Percentiles rank a stretch among this genome's conserved stretches.
phyloP scores from a whole-genome alignment of 2,113 vertebrate genomes.

The Nothocercus julius region DNA sequence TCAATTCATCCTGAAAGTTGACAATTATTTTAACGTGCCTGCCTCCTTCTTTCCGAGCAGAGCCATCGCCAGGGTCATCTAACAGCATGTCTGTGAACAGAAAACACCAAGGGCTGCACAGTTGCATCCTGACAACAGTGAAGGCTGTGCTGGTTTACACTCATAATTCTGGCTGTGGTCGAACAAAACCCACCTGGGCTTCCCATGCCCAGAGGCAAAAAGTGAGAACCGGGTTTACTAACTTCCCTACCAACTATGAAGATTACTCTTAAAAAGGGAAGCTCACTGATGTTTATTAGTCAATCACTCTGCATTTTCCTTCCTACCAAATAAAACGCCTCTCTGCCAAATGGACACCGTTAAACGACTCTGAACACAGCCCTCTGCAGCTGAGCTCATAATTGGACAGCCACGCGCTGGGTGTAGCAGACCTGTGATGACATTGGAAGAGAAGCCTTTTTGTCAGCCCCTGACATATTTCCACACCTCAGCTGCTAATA shows the following conservation, averaged over 20 bases:
- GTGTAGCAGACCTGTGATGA: slow-evolving; percentile 50
- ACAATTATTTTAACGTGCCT: slow-evolving; percentile 94
- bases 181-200: background rate
- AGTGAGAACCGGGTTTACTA: background rate
- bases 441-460: slow-evolving; percentile 55
- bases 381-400: slow-evolving; percentile 60
- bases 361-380: slow-evolving; percentile 60
- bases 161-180: background rate
- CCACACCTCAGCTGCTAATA: slow-evolving; percentile 24
- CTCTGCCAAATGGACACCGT: slow-evolving; percentile 26
- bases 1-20: slow-evolving; percentile 86
- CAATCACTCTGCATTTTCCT: slow-evolving; percentile 6
- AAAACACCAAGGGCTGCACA: slow-evolving; percentile 68
- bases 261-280: slow-evolving; percentile 6
- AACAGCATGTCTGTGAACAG: slow-evolving; percentile 90
- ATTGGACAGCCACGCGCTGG: slow-evolving; percentile 20
- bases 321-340: background rate
- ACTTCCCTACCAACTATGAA: background rate
- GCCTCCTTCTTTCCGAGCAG: slow-evolving; percentile 90
- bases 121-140: slow-evolving; percentile 32
- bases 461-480: slow-evolving; percentile 64
- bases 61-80: slow-evolving; percentile 90
- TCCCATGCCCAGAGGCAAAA: slow-evolving; percentile 17
- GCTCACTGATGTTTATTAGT: slow-evolving; percentile 9
- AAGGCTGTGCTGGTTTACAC: background rate